Conservation (phyloP, 2,797 vertebrate species). For the Aselliscus stoliczkanus region DNA sequence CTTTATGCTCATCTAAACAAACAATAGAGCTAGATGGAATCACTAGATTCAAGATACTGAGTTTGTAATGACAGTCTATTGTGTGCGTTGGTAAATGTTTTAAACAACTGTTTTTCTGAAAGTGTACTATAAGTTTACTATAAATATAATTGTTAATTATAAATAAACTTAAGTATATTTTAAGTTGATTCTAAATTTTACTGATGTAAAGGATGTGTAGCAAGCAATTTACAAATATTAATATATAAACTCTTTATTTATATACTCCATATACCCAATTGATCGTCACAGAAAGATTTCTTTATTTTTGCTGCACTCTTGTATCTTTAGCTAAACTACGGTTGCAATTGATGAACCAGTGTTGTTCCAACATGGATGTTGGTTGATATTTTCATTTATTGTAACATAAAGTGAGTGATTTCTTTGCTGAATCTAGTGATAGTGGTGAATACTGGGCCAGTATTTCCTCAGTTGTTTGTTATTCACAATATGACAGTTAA, state of each 20-base stretch:
- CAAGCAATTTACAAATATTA: not conserved
- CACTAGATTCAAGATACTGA: not conserved
- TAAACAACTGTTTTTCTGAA: not conserved
- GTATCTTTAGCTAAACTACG: not conserved
- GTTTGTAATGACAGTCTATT: not conserved
- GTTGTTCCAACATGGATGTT: not conserved
- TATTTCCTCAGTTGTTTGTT: not conserved
- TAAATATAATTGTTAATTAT: not conserved
- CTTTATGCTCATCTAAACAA: not conserved
- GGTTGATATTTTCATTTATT: not conserved
- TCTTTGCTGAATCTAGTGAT: not conserved
- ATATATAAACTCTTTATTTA: not conserved
- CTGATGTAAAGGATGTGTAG: not conserved
- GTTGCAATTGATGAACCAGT: not conserved
- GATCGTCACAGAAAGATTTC: not conserved
- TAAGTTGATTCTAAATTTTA: constrained; percentile 2
- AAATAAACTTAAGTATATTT: not conserved
- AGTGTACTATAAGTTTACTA: not conserved
- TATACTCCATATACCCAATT: not conserved
- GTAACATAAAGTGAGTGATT: not conserved
- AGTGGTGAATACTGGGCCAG: not conserved
- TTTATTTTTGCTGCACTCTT: not conserved
- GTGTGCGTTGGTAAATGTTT: not conserved
- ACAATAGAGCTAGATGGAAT: not conserved
- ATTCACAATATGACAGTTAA: not conserved